Base-by-base conservation (phyloP, 2,888 invertebrate species). In the Yponomeuta cagnagella region DNA sequence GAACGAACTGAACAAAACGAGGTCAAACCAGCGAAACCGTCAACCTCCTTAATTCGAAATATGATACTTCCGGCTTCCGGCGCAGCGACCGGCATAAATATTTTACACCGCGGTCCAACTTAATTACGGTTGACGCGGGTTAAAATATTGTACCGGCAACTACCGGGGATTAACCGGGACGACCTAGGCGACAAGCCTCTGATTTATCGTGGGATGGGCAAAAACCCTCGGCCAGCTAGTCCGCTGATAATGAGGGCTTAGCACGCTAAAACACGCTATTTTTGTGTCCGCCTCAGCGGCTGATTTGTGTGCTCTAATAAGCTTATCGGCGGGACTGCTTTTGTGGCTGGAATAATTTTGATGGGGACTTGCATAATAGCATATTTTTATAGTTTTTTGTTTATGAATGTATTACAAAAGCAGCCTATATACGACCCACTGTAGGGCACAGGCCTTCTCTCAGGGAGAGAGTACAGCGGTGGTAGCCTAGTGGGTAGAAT, bases 51-150 rank as follows among this genome's bases (percentile, higher is more conserved):
- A 58, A 58, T 58, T 58, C 52, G 52, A 58, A 58, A 58, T 58
- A 58, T 58, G 52, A 58, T 12, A 58, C 52, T 58, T 58, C 52
- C 52, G 52, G 52, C 52, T 58, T 58, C 52, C 52, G 15, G 12
- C 15, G 52, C 15, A 58, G 52, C 52, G 52, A 58, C 52, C 52
- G 52, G 69, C 78, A 74, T 81, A 77, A 80, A 81, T 75, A 77
- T 81, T 81, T 80, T 76, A 80, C 75, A 69, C 33, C 33, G 79
- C 72, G 71, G 72, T 15, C 52, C 68, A 74, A 73, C 75, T 76
- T 80, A 78, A 78, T 78, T 77, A 76, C 74, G 73, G 15, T 31
- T 72, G 72, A 69, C 75, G 71, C 68, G 68, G 69, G 73, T 69
- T 70, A 72, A 71, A 70, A 65, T 70, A 70, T 65, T 48, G 65